Percentiles rank a stretch among this genome's conserved stretches.
Conservation (phyloP, 2,888 invertebrate genomes). For the Meganola albula region DNA sequence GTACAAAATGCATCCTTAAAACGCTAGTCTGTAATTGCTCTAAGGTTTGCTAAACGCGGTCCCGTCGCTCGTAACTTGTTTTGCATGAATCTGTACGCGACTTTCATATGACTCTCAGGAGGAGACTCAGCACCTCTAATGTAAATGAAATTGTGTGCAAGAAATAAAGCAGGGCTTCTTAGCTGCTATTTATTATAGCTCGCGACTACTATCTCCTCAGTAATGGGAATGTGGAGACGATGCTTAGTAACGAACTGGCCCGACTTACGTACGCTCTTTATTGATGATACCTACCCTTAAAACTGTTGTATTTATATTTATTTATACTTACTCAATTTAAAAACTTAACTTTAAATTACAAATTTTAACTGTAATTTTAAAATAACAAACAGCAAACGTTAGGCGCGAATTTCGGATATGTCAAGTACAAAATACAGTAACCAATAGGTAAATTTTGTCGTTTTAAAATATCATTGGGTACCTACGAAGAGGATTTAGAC, state of each 20-base stretch:
- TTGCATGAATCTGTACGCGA: conserved; percentile 71
- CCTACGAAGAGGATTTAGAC: too few relatives aligned
- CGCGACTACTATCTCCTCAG: conserved; percentile 68
- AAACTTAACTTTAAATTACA: too few relatives aligned
- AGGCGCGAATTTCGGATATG: too few relatives aligned
- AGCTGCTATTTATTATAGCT: conserved; percentile 69
- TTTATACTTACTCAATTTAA: too few relatives aligned
- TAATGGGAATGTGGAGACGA: conserved; percentile 69
- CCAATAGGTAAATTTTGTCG: too few relatives aligned
- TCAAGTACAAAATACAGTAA: too few relatives aligned
- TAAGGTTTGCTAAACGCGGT: conserved; percentile 58
- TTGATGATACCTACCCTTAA: conserved; percentile 62
- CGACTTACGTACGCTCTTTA: conserved; percentile 68
- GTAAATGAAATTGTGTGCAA: conserved; percentile 76
- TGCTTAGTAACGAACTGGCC: conserved; percentile 67
- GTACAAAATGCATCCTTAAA: too few relatives aligned
- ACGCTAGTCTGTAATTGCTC: too few relatives aligned
- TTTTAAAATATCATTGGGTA: too few relatives aligned
- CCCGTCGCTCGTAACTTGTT: conserved; percentile 66
- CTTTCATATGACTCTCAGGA: conserved; percentile 66
- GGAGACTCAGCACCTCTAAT: conserved; percentile 69
- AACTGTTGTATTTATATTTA: too few relatives aligned
- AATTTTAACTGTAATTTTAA: too few relatives aligned
- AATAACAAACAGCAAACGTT: too few relatives aligned
- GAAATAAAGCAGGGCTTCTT: conserved; percentile 70